Conservation (phyloP, 2,888 invertebrate species). For the Zeuzera pyrina region DNA sequence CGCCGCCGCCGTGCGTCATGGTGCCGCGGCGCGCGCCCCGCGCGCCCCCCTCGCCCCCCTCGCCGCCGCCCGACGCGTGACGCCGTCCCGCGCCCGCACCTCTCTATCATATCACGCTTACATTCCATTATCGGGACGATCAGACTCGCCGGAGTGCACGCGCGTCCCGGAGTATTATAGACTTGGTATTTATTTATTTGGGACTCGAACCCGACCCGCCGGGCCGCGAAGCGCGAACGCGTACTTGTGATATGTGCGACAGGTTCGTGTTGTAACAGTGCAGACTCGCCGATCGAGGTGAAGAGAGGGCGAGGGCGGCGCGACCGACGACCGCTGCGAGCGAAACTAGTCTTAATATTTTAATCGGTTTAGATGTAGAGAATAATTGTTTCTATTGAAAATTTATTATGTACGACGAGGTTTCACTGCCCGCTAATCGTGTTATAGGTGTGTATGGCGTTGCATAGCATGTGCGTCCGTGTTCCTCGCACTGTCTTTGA, state of each 20-base stretch:
- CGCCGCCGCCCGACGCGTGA: constrained; percentile 33
- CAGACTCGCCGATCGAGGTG: constrained; percentile 16
- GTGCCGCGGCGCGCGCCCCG: constrained; percentile 32
- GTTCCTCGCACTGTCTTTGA: constrained; percentile 59
- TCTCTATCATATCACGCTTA: constrained; percentile 60
- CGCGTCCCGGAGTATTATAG: constrained; percentile 62
- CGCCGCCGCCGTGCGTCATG: constrained; percentile 44
- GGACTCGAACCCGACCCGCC: constrained; percentile 27
- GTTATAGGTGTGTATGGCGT: constrained; percentile 32
- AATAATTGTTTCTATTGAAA: constrained; percentile 44
- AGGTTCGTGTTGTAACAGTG: constrained; percentile 25
- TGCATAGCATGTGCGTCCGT: constrained; percentile 36
- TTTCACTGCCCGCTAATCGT: constrained; percentile 37
- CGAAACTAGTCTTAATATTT: constrained; percentile 42
- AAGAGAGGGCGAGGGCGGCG: constrained; percentile 17
- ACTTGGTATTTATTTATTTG: constrained; percentile 69
- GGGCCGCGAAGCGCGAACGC: constrained; percentile 21
- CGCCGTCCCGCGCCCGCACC: constrained; percentile 27
- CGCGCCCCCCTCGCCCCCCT: constrained; percentile 15
- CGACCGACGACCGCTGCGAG: constrained; percentile 20
- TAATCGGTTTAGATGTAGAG: constrained; percentile 38
- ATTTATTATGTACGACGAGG: constrained; percentile 34
- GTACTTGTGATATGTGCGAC: constrained; percentile 35
- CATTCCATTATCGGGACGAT: constrained; percentile 68
- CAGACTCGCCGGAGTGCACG: constrained; percentile 44